Evolutionary conservation across 2,888 invertebrate species (phyloP).

Genomic region (Drosophila pseudotalamancana): DNA sequence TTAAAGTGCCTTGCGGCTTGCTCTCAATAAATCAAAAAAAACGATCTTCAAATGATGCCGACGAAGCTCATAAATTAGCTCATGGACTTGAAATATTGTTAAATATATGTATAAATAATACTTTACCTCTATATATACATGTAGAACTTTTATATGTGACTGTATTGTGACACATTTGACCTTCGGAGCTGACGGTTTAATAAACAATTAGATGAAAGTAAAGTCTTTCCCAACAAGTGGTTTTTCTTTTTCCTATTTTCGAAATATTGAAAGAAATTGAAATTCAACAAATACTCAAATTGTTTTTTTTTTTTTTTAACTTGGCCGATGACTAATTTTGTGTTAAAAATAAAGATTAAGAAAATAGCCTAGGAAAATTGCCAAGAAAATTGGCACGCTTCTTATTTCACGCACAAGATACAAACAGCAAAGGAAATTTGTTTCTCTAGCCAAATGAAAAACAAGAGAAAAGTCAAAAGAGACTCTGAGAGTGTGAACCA

Average conservation of each 20-base stretch:
- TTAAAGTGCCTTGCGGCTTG: constrained; percentile 31
- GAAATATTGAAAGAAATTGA: constrained; percentile 27
- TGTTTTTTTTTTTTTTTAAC: constrained; percentile 7
- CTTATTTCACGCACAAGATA: constrained; percentile 41
- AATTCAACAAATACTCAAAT: constrained; percentile 37
- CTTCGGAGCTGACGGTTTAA: constrained; percentile 28
- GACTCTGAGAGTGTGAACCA: constrained; percentile 60
- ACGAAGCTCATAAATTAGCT: constrained; percentile 47
- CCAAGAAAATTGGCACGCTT: constrained; percentile 76
- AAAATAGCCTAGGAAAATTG: constrained; percentile 52
- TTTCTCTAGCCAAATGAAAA: neutral
- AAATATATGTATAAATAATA: neutral
- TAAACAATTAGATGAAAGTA: constrained; percentile 37
- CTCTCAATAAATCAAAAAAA: constrained; percentile 46
- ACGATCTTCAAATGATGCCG: constrained; percentile 16
- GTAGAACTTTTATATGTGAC: neutral
- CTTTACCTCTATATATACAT: neutral
- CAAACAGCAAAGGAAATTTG: constrained; percentile 1
- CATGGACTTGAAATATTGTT: constrained; percentile 24
- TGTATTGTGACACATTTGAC: constrained; percentile 15
- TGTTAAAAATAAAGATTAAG: constrained; percentile 61
- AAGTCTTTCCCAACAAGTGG: constrained; percentile 61
- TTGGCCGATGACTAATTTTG: constrained; percentile 63
- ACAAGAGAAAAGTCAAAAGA: constrained; percentile 13
- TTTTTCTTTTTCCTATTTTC: constrained; percentile 23